Evolutionary conservation across 2,797 vertebrate genomes (phyloP).

Genomic region (Neostethus bicornis): DNA sequence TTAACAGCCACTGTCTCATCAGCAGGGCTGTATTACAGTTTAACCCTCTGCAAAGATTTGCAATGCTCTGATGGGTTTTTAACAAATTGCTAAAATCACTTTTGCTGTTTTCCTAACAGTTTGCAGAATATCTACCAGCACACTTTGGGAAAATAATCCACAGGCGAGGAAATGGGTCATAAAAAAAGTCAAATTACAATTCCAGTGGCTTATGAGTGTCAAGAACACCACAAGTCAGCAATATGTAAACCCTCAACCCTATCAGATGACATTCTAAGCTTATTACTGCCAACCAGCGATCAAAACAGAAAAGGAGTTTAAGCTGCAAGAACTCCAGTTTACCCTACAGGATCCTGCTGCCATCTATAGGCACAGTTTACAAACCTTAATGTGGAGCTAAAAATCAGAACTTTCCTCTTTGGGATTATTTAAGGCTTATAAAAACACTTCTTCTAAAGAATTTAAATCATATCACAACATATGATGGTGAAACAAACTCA

Average conservation of each 20-base stretch:
- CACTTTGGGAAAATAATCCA: neutral
- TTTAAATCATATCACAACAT: too few relatives aligned
- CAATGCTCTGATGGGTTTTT: neutral
- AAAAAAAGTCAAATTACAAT: slow-evolving; percentile 20
- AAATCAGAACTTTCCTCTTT: too few relatives aligned
- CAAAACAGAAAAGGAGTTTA: slow-evolving; percentile 28
- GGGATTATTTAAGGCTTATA: too few relatives aligned
- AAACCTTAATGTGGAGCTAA: too few relatives aligned
- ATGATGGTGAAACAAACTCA: too few relatives aligned
- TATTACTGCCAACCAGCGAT: slow-evolving; percentile 41
- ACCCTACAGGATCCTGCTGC: slow-evolving; percentile 42
- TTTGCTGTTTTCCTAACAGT: neutral
- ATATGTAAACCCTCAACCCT: slow-evolving; percentile 32
- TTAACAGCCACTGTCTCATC: slow-evolving; percentile 65
- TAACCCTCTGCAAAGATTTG: slow-evolving; percentile 32
- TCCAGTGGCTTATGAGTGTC: slow-evolving; percentile 20
- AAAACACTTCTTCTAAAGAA: too few relatives aligned
- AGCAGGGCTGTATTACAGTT: slow-evolving; percentile 42
- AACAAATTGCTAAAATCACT: slow-evolving; percentile 4
- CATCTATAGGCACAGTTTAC: slow-evolving; percentile 65
- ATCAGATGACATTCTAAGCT: slow-evolving; percentile 40
- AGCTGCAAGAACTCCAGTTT: slow-evolving; percentile 1
- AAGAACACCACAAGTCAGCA: slow-evolving; percentile 35
- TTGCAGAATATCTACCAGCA: neutral
- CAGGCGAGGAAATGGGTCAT: neutral